Base-by-base conservation (phyloP, 2,797 vertebrate genomes). In the Sebastolobus altivelis region DNA sequence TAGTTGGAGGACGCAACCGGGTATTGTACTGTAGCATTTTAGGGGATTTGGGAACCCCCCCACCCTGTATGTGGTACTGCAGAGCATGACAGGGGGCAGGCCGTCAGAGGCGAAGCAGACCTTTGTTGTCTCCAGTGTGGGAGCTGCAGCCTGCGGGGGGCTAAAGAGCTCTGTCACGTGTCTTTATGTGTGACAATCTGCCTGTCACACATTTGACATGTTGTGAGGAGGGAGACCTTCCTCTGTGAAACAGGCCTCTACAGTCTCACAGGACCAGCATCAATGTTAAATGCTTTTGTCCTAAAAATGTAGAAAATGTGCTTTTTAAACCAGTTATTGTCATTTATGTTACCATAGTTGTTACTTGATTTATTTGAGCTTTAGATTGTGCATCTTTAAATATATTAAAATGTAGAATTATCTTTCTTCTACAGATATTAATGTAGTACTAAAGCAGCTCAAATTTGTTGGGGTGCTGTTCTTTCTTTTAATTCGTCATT, bases 161-260 rank as follows among this genome's bases (percentile, higher is more conserved):
- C 74, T 83, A 84, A 87, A 90, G 80, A 88, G 81, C 81, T 85
- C 81, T 12, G 75, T 90, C 86, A 90, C 75, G 33, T 86, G 83
- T 77, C 54, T 80, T 61, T 78, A 77, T 84, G 71, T 93, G 86
- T 84, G 88, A 87, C 85, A 86, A 63, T 81, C 72, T 79, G 83
- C 20, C 77, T 65, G 72, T 88, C 87, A 87, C 79, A 84, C 67
- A 25, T 81, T 58, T 89, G 81, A 88, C 77, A 86, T 80, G 77
- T 82, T 73, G 56, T 61, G 46, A 67, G 65, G 18, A 70, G 63
- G 65, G 75, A 22, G 16, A n/a, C 6, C 65, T 68, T 29, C 46
- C 35, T 18, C 52, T 49, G 31, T 55, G 62, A 56, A n/a, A 72
- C 11, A 61, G 29, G 11, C 61, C 13, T 8, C 75, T 55, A 12